Evolutionary conservation across 2,797 vertebrate genomes (phyloP).

Genomic region (Crax fasciolata): DNA sequence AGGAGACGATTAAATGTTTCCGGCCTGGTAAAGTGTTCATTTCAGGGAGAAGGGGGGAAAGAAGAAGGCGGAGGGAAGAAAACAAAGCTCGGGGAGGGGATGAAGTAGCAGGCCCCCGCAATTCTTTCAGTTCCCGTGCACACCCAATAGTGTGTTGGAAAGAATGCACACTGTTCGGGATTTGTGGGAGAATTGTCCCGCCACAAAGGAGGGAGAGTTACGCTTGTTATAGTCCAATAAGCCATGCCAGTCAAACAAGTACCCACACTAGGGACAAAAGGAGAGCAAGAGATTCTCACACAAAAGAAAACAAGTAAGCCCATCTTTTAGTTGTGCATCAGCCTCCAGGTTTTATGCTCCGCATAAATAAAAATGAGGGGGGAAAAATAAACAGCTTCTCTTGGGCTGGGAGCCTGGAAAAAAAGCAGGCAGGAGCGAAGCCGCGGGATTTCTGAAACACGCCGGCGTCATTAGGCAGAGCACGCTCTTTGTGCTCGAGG

Average conservation of each 20-base stretch:
- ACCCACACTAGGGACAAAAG: conserved; percentile 93
- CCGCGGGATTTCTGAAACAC: background rate
- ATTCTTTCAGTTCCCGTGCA: conserved; percentile 96
- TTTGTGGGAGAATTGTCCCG: conserved; percentile 98
- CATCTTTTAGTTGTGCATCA: conserved; percentile 99
- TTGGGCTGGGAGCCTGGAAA: conserved; percentile 62
- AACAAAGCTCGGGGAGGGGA: conserved; percentile 91
- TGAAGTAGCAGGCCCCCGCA: conserved; percentile 91
- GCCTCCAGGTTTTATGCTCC: conserved; percentile 92
- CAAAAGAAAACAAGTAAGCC: conserved; percentile 99
- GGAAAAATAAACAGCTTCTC: conserved; percentile 91
- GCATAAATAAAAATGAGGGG: conserved; percentile 91
- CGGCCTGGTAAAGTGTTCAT: conserved; percentile 99
- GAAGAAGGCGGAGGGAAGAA: conserved; percentile 78
- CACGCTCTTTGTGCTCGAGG: conserved; percentile 31
- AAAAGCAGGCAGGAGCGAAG: conserved; percentile 28
- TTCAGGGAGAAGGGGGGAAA: conserved; percentile 85
- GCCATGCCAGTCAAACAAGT: conserved; percentile 99
- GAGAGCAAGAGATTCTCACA: conserved; percentile 96
- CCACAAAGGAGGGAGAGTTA: conserved; percentile 97
- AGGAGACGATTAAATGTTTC: conserved; percentile 99
- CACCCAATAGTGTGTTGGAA: conserved; percentile 95
- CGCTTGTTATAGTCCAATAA: conserved; percentile 99
- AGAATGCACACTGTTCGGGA: conserved; percentile 97
- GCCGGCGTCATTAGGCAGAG: background rate